Percentiles rank a stretch among this genome's conserved stretches.
Evolutionary conservation across 2,113 vertebrate genomes (phyloP).

Genomic region (Pungitius pungitius): DNA sequence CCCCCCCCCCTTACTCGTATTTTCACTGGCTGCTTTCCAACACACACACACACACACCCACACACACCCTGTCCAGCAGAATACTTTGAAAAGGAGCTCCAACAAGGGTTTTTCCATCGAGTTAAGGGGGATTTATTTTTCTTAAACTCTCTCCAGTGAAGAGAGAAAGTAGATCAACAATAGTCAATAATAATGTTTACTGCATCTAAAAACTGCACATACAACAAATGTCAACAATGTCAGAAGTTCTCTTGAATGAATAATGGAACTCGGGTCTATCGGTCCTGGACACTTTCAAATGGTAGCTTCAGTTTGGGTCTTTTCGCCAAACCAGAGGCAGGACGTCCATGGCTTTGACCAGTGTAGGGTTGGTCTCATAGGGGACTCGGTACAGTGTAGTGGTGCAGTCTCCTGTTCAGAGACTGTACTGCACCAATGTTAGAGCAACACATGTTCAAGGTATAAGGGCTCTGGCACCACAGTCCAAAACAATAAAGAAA

Average conservation of each 20-base stretch:
- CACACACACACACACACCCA: conserved; percentile 60
- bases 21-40: conserved; percentile 78
- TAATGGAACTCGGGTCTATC: not conserved
- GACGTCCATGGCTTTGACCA: not conserved
- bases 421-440: not conserved
- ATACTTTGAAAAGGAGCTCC: conserved; percentile 71
- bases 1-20: conserved; percentile 64
- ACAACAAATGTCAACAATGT: too few relatives aligned
- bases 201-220: too few relatives aligned
- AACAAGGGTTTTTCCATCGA: conserved; percentile 77
- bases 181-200: too few relatives aligned
- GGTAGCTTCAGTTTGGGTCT: not conserved
- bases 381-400: too few relatives aligned
- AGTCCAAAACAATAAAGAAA: not conserved
- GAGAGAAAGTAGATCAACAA: conserved; percentile 55
- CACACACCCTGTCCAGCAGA: conserved; percentile 54
- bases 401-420: not conserved
- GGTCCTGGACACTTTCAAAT: not conserved
- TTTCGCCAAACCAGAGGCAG: not conserved
- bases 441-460: not conserved
- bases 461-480: not conserved
- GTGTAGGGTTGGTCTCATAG: not conserved
- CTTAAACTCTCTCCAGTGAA: conserved; percentile 35
- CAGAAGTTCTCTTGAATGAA: not conserved
- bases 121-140: conserved; percentile 44